Conservation (phyloP, 2,113 vertebrate genomes). For the Corvus cornix region DNA sequence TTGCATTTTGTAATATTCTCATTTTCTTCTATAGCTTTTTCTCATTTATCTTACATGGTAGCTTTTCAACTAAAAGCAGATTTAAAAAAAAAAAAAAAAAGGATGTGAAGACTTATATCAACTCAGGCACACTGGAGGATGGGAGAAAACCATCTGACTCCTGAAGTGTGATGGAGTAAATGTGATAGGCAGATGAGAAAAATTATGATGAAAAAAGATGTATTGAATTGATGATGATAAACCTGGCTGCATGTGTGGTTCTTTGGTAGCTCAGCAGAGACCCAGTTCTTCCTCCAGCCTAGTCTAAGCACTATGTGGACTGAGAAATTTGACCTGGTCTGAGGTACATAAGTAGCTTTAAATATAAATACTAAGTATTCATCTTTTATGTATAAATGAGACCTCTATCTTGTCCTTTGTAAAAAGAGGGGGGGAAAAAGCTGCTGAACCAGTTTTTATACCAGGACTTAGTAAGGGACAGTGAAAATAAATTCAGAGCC, state of each 20-base stretch:
- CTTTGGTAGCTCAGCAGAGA: not conserved
- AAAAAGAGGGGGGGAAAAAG: not conserved
- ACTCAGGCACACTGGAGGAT: not conserved
- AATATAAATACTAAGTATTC: not conserved
- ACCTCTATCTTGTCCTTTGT: not conserved
- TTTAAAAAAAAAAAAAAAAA: not conserved
- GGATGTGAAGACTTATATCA: not conserved
- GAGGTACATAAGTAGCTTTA: not conserved
- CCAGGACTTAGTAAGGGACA: not conserved
- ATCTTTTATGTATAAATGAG: not conserved
- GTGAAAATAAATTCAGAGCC: not conserved
- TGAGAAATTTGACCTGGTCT: not conserved
- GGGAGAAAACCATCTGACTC: not conserved
- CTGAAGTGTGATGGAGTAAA: not conserved
- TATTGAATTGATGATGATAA: not conserved
- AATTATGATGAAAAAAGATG: not conserved
- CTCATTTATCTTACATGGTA: not conserved
- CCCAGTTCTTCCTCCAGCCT: not conserved
- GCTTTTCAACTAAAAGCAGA: not conserved
- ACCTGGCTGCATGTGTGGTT: not conserved
- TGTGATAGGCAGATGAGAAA: not conserved
- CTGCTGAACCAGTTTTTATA: not conserved
- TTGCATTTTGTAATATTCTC: not conserved
- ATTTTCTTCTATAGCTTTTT: not conserved
- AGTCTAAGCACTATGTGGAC: not conserved